Evolutionary conservation across 2,113 vertebrate genomes (phyloP).

Genomic region (Lophius piscatorius): DNA sequence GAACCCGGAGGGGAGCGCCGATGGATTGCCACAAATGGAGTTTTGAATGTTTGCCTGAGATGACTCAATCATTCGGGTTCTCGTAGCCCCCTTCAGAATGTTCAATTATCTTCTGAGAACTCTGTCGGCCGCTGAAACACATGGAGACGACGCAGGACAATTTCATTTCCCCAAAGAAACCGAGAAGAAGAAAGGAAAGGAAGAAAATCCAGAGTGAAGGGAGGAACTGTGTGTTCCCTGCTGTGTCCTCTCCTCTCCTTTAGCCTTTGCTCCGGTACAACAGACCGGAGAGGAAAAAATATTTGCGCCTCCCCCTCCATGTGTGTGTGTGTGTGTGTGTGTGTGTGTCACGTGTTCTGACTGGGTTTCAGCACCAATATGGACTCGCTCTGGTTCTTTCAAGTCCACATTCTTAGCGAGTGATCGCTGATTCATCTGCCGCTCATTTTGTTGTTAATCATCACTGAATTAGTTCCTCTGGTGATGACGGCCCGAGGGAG

Average conservation of each 20-base stretch:
- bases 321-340: conserved; percentile 26
- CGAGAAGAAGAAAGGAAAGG: no score
- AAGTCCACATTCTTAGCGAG: conserved; percentile 30
- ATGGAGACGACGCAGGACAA: conserved; percentile 17
- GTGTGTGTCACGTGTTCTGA: conserved; percentile 2
- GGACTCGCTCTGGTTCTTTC: conserved; percentile 12
- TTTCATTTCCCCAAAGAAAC: conserved; percentile 27
- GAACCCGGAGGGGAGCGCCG: no score
- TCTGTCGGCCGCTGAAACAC: conserved; percentile 19
- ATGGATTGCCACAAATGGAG: conserved; percentile 14
- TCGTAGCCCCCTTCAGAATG: not conserved
- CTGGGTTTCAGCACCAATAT: not conserved
- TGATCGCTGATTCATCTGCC: conserved; percentile 33
- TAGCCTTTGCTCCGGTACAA: conserved; percentile 61
- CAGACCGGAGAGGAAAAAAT: conserved; percentile 35
- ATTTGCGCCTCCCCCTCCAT: conserved; percentile 17
- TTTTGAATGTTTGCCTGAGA: conserved; percentile 9
- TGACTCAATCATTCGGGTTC: conserved; percentile 22
- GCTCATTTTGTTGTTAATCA: conserved; percentile 39
- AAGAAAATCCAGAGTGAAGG: conserved; percentile 16
- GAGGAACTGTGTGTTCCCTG: conserved; percentile 66
- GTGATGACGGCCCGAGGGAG: conserved; percentile 29
- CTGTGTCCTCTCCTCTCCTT: conserved; percentile 50
- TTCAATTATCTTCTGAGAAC: conserved; percentile 54
- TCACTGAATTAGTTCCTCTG: conserved; percentile 33